Percentiles rank a stretch among this genome's conserved stretches.
These are phyloP conservation scores for Resseliella maxima DNA, from an alignment of 2,888 invertebrate genomes.

Conservation along the genomic window DNA sequence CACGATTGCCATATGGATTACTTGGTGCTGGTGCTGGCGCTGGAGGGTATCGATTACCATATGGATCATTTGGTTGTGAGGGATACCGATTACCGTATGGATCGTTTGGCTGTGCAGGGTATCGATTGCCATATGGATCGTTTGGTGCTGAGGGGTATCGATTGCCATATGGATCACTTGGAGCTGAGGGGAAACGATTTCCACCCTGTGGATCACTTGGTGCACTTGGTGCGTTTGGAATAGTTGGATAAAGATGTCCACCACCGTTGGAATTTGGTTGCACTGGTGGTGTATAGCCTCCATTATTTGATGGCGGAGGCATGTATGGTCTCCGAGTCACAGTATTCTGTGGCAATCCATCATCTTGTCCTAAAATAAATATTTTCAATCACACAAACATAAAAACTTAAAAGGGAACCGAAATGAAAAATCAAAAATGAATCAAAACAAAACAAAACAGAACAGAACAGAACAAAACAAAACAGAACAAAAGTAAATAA, in stretches of 20 bases:
- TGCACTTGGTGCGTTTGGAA: neutral
- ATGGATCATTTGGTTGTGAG: neutral
- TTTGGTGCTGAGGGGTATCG: neutral
- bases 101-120: neutral
- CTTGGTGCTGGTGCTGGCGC: neutral
- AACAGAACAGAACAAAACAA: neutral
- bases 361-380: neutral
- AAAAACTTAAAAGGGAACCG: neutral
- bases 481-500: neutral
- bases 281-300: neutral
- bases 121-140: neutral
- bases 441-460: neutral
- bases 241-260: neutral
- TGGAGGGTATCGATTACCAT: neutral
- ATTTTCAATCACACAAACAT: neutral
- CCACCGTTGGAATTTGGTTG: neutral
- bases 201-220: neutral
- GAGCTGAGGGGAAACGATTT: neutral
- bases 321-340: neutral
- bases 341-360: neutral
- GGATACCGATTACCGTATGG: slow-evolving; percentile 8
- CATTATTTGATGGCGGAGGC: neutral
- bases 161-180: neutral
- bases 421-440: neutral
- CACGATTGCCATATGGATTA: neutral